Conservation (phyloP, 2,888 invertebrate species). For the Serripes groenlandicus region DNA sequence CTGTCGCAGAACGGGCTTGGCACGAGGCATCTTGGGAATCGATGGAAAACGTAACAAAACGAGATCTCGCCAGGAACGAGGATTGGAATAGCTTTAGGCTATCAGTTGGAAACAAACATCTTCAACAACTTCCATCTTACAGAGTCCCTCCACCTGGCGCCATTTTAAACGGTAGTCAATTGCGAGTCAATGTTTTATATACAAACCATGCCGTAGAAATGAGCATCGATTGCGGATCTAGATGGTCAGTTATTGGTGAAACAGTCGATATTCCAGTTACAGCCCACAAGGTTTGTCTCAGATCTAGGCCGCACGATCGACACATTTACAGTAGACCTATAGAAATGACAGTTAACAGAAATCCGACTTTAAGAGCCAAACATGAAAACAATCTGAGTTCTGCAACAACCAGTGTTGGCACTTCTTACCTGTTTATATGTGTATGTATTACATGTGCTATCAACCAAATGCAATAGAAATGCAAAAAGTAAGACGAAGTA, state of each 20-base stretch:
- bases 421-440: no score
- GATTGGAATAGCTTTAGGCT: conserved; percentile 78
- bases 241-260: conserved; percentile 2
- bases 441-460: no score
- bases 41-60: conserved; percentile 15
- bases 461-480: no score
- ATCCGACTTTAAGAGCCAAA: no score
- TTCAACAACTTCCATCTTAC: conserved; percentile 75
- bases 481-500: no score
- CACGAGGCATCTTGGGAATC: conserved; percentile 81
- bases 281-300: background rate
- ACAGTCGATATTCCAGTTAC: background rate
- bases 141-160: conserved; percentile 79
- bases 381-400: no score
- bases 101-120: conserved; percentile 73
- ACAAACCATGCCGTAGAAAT: conserved; percentile 6
- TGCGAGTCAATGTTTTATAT: background rate
- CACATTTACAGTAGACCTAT: conserved; percentile 10
- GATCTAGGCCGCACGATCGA: background rate
- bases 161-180: conserved; percentile 13
- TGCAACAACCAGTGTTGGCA: no score
- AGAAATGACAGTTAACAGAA: background rate
- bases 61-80: conserved; percentile 37
- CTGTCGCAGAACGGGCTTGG: conserved; percentile 84
- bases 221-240: background rate